Conservation (phyloP, 2,888 invertebrate genomes). For the Tenthredo mesomela region DNA sequence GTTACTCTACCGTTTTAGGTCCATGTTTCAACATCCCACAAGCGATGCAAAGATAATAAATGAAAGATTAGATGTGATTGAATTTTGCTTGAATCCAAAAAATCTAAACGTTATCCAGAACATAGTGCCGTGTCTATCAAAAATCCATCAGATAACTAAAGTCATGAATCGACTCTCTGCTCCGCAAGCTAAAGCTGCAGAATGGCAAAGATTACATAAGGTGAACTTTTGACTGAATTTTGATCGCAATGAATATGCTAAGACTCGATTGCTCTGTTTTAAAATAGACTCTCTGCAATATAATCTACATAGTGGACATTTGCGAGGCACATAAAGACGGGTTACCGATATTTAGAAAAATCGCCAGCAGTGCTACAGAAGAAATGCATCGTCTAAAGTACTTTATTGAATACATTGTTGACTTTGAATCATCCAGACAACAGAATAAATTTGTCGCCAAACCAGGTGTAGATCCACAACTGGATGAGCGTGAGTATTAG, state of each 20-base stretch:
- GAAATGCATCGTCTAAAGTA: slow-evolving; percentile 82
- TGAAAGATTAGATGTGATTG: slow-evolving; percentile 85
- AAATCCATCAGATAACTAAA: slow-evolving; percentile 65
- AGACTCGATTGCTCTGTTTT: slow-evolving; percentile 29
- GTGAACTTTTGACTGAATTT: slow-evolving; percentile 56
- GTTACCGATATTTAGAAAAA: slow-evolving; percentile 65
- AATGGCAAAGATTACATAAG: slow-evolving; percentile 70
- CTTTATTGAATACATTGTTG: slow-evolving; percentile 87
- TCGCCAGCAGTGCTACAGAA: slow-evolving; percentile 75
- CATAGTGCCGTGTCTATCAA: slow-evolving; percentile 65
- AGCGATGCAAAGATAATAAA: slow-evolving; percentile 82
- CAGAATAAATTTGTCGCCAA: slow-evolving; percentile 87
- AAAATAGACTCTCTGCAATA: slow-evolving; percentile 66
- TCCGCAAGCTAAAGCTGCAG: slow-evolving; percentile 65
- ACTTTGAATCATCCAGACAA: slow-evolving; percentile 83
- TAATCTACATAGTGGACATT: slow-evolving; percentile 69
- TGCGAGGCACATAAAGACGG: slow-evolving; percentile 61
- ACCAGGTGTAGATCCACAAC: slow-evolving; percentile 85
- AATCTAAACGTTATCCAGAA: slow-evolving; percentile 83
- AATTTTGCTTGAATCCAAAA: slow-evolving; percentile 83
- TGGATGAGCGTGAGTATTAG: slow-evolving; percentile 85
- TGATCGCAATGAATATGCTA: slow-evolving; percentile 20
- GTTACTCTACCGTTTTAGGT: slow-evolving; percentile 76
- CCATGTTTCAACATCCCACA: slow-evolving; percentile 86
- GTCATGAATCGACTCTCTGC: slow-evolving; percentile 66